phyloP scores from a whole-genome alignment of 2,888 invertebrate genomes.

The Urechis unicinctus region DNA sequence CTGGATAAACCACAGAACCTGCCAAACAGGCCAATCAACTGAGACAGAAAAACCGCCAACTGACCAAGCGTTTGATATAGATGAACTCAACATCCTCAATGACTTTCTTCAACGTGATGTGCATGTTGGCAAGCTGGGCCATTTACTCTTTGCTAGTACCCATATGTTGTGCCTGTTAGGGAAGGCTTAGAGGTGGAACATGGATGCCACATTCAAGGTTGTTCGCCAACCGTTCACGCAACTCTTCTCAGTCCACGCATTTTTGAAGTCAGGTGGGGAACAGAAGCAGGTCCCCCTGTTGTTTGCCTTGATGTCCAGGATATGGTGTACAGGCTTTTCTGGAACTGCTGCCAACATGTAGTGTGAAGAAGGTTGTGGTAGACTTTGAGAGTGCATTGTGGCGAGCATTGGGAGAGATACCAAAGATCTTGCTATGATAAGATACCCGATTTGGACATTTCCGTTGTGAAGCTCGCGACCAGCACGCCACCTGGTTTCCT shows the following conservation, averaged over 20 bases:
- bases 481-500: no score
- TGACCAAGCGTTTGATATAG: background rate
- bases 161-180: background rate
- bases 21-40: no score
- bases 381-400: background rate
- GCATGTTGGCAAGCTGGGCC: background rate
- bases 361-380: background rate
- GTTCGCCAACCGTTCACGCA: background rate
- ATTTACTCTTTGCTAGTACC: background rate
- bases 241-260: background rate
- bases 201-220: background rate
- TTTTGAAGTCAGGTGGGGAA: background rate
- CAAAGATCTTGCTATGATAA: no score
- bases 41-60: no score
- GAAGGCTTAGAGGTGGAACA: background rate
- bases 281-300: background rate
- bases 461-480: no score
- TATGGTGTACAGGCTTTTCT: background rate
- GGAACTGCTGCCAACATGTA: background rate
- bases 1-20: no score
- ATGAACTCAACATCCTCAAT: background rate
- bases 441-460: no score
- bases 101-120: background rate
- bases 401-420: background rate
- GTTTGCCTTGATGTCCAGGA: background rate